Percentiles rank a stretch among this genome's conserved stretches.
These are phyloP conservation scores for Tautogolabrus adspersus DNA, from an alignment of 2,113 vertebrate species.

Conservation along the genomic window DNA sequence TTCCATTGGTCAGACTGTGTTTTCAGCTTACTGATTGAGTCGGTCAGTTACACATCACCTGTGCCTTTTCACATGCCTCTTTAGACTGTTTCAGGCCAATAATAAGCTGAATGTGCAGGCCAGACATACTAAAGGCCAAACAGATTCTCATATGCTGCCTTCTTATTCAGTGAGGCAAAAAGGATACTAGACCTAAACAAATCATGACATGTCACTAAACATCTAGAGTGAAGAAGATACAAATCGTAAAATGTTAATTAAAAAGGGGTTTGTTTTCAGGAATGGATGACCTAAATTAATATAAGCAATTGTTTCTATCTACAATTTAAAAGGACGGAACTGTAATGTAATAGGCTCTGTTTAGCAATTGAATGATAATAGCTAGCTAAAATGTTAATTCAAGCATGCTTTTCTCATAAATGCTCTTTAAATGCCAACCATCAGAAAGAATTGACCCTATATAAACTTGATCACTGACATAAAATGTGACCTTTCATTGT, in stretches of 20 bases:
- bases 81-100: constrained; percentile 64
- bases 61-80: constrained; percentile 31
- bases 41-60: constrained; percentile 68
- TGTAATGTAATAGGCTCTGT: no score
- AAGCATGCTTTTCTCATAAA: constrained; percentile 47
- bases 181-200: constrained; percentile 1
- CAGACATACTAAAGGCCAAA: constrained; percentile 33
- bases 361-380: constrained; percentile 1
- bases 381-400: constrained; percentile 31
- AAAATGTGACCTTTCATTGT: constrained; percentile 52
- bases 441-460: constrained; percentile 30
- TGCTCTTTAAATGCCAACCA: constrained; percentile 53
- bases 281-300: neutral
- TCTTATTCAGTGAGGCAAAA: constrained; percentile 11
- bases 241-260: neutral
- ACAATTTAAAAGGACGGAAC: neutral
- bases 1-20: constrained; percentile 70
- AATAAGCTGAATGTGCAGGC: constrained; percentile 63
- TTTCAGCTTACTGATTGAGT: constrained; percentile 79
- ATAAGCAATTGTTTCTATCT: neutral
- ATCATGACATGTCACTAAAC: neutral
- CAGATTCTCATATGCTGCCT: constrained; percentile 20
- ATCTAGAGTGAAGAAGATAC: neutral
- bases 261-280: constrained; percentile 4
- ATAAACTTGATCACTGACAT: constrained; percentile 58